phyloP scores from a whole-genome alignment of 2,113 vertebrate species.

The Damaliscus lunatus region DNA sequence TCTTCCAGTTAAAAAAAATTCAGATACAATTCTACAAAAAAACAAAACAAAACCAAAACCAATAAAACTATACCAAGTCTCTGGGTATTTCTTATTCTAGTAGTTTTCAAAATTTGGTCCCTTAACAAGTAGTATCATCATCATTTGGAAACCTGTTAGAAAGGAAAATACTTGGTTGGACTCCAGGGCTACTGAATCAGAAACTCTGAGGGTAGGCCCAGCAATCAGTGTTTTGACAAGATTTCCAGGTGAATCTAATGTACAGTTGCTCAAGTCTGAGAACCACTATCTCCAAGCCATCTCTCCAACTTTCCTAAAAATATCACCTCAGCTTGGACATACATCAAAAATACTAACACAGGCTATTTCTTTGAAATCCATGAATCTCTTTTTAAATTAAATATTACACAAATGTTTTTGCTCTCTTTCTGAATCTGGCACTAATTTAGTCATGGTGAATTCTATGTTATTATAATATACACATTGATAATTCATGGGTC shows the following conservation, averaged over 20 bases:
- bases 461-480: neutral
- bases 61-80: neutral
- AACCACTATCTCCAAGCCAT: neutral
- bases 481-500: neutral
- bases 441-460: neutral
- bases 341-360: neutral
- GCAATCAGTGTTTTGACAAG: neutral
- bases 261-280: neutral
- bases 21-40: neutral
- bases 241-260: neutral
- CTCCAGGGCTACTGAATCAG: neutral
- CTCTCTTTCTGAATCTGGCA: neutral
- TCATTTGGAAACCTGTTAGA: neutral
- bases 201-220: neutral
- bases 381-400: neutral
- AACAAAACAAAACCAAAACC: no score
- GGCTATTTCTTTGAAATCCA: neutral
- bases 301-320: neutral
- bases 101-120: neutral
- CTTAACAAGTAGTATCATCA: neutral
- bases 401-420: neutral
- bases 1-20: neutral
- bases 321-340: neutral
- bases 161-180: neutral
- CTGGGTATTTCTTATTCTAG: neutral